Base-by-base conservation (phyloP, 2,797 vertebrate genomes). In the Hippoglossus hippoglossus region DNA sequence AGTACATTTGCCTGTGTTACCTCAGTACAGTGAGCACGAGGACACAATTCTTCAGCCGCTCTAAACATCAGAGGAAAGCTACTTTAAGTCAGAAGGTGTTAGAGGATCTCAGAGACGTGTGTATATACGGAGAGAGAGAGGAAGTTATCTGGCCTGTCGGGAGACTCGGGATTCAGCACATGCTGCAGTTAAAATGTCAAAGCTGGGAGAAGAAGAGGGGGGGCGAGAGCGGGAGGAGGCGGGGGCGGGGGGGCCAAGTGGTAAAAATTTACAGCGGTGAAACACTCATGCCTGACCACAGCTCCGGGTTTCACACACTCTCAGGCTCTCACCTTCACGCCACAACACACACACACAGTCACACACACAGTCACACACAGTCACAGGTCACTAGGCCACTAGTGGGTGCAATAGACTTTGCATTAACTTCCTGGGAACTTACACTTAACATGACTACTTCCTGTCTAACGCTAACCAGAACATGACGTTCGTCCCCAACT, bases 101-200 rank as follows among this genome's bases (percentile, higher is more conserved):
- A 57, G 52, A 56, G 73, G 77, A 77, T 81, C 53, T 34, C 28
- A 13, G 67, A 65, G 69, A 75, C 67, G 44, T 51, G 69, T 15
- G 44, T 34, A n/a, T 19, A 57, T 4, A 9, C 3, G 4, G 12
- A 41, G 12, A 5, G 39, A 41, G 39, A 31, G n/a, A 55, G 73
- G 18, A 28, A 63, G 63, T 61, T 59, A 72, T 68, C 71, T 15
- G 56, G 50, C 66, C 71, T 57, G 44, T 46, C n/a, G 21, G 60
- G 59, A 70, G 54, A 76, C 67, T 82, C 67, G 56, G 31, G 58
- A 82, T 81, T 81, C 81, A 60, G 71, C 62, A 71, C 72, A 67
- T 73, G 79, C 76, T 65, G 78, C 76, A 73, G 79, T 76, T 88
- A 78, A 87, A 87, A 89, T 86, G 85, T 84, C 87, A 91, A 89